A percentile compares a stretch with the other conserved stretches of the same genome.
These are phyloP conservation scores for Deroplatys truncata DNA, from an alignment of 2,888 invertebrate species.

Conservation along the genomic window DNA sequence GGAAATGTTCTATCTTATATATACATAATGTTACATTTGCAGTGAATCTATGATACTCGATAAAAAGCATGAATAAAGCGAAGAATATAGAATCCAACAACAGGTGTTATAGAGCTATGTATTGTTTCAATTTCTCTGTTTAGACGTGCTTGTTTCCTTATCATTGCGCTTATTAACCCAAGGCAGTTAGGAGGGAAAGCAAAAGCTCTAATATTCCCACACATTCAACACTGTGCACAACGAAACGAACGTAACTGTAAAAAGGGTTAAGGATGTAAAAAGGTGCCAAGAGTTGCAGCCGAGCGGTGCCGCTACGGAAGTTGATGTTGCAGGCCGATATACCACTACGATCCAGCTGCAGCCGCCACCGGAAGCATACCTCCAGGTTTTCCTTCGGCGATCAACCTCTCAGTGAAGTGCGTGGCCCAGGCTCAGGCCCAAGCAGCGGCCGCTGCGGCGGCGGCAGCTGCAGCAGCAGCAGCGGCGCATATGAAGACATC, in stretches of 20 bases:
- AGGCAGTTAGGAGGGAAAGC: too few relatives aligned
- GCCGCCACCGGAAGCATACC: slow-evolving; percentile 62
- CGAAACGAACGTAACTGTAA: not conserved
- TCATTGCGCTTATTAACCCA: too few relatives aligned
- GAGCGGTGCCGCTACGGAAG: not conserved
- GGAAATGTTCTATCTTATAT: too few relatives aligned
- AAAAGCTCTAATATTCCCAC: too few relatives aligned
- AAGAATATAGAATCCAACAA: too few relatives aligned
- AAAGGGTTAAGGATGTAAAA: not conserved
- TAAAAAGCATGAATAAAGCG: too few relatives aligned
- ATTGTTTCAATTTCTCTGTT: too few relatives aligned
- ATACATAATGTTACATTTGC: too few relatives aligned
- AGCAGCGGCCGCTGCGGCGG: slow-evolving; percentile 54
- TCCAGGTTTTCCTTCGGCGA: slow-evolving; percentile 64
- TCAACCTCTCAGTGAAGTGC: slow-evolving; percentile 82
- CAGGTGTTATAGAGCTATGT: too few relatives aligned
- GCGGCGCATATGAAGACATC: slow-evolving; percentile 53
- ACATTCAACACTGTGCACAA: too few relatives aligned
- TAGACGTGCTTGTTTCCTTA: too few relatives aligned
- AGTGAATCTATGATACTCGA: too few relatives aligned
- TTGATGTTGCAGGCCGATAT: slow-evolving; percentile 64
- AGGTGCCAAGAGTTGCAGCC: not conserved
- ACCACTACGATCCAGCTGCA: slow-evolving; percentile 65
- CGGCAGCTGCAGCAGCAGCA: slow-evolving; percentile 39
- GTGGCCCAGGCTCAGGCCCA: slow-evolving; percentile 47